Base-by-base conservation (phyloP, 2,888 invertebrate genomes). In the Aquatica leii region DNA sequence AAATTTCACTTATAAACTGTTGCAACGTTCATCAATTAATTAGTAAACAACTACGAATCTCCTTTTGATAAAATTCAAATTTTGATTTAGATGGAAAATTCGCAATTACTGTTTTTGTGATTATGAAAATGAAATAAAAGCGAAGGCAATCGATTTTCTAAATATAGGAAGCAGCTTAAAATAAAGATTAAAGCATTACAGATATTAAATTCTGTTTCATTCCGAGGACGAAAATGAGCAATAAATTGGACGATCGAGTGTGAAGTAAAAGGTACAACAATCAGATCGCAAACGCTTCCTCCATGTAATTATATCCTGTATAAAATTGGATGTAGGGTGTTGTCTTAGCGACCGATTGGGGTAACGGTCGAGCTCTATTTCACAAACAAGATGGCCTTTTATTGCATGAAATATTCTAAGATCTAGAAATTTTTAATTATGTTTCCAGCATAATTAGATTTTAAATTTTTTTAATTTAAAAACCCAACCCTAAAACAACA, bases 221-320 rank as follows among this genome's bases (percentile, higher is more conserved):
- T 59, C 18, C 37, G 46, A 46, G 35, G 46, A 59, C 56, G 59
- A 68, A 71, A 71, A 69, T 71, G 71, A 71, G 69, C 71, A 71
- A 71, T 71, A 69, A 71, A 71, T 71, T 69, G 69, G 63, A 65
- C 62, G 69, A 69, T 68, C 66, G 67, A 67, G 68, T 58, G 65
- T 66, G 64, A 61, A 65, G 53, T 51, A 61, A 65, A 65, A 65
- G 61, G 65, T 61, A 65, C 61, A 65, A 61, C 65, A 65, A 65
- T 63, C 63, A 59, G 54, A 63, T 63, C 65, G 54, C 49, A 65
- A 65, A 53, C 57, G 61, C 58, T 60, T 65, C 61, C 61, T 65
- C 60, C 57, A 61, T 65, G 60, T 65, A 65, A 65, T 65, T 65
- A 65, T 60, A 65, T 60, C 65, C 57, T 65, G 57, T 65, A 49